Evolutionary conservation across 1,140 invertebrate genomes (phyloP).

Genomic region (Lasioglossum baleicum): DNA sequence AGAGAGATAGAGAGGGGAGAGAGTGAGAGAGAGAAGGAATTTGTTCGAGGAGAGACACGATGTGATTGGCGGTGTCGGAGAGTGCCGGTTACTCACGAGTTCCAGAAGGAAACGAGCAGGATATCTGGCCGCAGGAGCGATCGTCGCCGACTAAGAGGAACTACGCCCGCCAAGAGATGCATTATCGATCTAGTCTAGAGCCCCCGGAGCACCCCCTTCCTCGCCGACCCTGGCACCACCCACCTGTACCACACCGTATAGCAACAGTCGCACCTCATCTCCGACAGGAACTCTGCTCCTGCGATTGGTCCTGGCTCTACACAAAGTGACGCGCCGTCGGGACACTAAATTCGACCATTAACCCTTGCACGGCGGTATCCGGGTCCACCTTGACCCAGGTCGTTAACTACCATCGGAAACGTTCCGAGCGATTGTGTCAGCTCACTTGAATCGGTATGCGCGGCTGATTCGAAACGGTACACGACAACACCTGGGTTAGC

Average conservation of each 20-base stretch:
- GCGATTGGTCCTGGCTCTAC: constrained; percentile 35
- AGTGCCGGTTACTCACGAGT: constrained; percentile 15
- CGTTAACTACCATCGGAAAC: too few relatives aligned
- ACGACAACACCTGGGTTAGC: too few relatives aligned
- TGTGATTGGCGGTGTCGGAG: too few relatives aligned
- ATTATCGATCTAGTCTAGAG: constrained; percentile 78
- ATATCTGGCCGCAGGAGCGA: constrained; percentile 57
- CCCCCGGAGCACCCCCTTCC: constrained; percentile 59
- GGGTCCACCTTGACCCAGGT: too few relatives aligned
- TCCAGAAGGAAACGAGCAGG: constrained; percentile 15
- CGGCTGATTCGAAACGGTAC: too few relatives aligned
- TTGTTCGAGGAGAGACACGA: not conserved
- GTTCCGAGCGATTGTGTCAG: too few relatives aligned
- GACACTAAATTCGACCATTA: too few relatives aligned
- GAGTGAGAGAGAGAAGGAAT: too few relatives aligned
- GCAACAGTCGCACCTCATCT: constrained; percentile 66
- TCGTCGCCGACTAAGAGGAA: constrained; percentile 69
- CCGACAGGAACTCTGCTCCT: constrained; percentile 46
- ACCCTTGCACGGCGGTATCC: too few relatives aligned
- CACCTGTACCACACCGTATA: constrained; percentile 67
- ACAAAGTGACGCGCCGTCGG: not conserved
- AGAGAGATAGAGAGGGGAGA: not conserved
- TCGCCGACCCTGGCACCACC: constrained; percentile 60
- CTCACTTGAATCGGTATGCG: too few relatives aligned
- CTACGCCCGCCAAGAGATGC: constrained; percentile 73